Percentiles rank a stretch among this genome's conserved stretches.
Evolutionary conservation across 2,113 vertebrate genomes (phyloP).

Genomic region (Malurus cyaneus): DNA sequence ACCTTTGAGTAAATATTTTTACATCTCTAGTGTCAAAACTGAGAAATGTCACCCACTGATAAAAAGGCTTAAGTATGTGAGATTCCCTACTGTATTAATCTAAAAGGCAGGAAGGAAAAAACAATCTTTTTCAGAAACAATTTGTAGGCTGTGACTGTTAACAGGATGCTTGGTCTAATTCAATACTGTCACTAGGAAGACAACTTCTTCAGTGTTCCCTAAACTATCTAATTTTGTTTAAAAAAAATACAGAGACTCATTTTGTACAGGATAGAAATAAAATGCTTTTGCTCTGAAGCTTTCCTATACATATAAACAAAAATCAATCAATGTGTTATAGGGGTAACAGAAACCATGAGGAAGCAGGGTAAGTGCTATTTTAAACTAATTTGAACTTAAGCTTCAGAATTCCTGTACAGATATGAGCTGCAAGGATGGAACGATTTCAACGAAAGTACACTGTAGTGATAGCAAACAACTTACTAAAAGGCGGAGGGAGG

Average conservation of each 20-base stretch:
- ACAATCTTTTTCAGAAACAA: slow-evolving; percentile 5
- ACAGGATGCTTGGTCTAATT: slow-evolving; percentile 38
- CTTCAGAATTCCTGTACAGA: not conserved
- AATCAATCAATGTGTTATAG: not conserved
- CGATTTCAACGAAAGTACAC: not conserved
- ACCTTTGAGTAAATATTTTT: slow-evolving; percentile 16
- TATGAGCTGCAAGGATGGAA: not conserved
- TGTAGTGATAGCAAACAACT: not conserved
- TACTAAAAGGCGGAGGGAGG: rapidly evolving
- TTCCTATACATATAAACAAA: not conserved
- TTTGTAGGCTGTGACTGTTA: not conserved
- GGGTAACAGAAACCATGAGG: not conserved
- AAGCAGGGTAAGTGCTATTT: not conserved
- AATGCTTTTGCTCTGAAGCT: not conserved
- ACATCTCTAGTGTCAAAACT: slow-evolving; percentile 10
- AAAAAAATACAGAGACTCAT: not conserved
- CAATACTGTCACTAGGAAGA: not conserved
- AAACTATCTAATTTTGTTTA: not conserved
- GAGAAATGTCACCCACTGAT: not conserved
- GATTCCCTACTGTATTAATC: not conserved
- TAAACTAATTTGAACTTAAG: not conserved
- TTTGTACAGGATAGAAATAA: not conserved
- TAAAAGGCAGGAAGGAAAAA: slow-evolving; percentile 54
- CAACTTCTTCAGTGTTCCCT: not conserved
- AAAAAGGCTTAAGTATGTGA: not conserved